Base-by-base conservation (phyloP, 2,888 invertebrate genomes). In the Euproctis similis region DNA sequence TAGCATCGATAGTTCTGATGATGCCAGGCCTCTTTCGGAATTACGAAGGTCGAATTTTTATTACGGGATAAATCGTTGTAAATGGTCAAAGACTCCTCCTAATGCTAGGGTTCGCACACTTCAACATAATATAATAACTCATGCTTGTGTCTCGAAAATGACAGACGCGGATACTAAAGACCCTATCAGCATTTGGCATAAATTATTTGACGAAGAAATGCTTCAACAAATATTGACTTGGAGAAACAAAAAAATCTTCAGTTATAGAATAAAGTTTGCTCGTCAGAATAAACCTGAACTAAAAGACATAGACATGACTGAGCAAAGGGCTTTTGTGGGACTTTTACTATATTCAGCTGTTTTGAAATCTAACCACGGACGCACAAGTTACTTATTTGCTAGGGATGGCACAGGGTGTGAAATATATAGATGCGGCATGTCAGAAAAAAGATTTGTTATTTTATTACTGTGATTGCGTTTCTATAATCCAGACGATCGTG, bases 391-490 rank as follows among this genome's bases (percentile, higher is more conserved):
- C 13, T 22, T 35, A 24, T 43, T 39, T 29, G 43, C 38, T 20
- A 30, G 16, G n/a, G 42, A 49, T 38, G 43, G 50, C 8, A 47
- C 45, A 19, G 46, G 42, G 25, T 26, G 39, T 26, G 46, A 47
- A 24, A 47, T 46, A 34, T 47, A 44, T 26, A 41, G 38, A 25
- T 42, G 39, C 18, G 7, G 14, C 2, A 46, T 46, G 40, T 46
- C 45, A 25, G 34, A 39, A 30, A 34, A 17, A 11, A 36, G 39
- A 38, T 48, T 43, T 39, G 6, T 26, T 1, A 5, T 29, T 12
- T 16, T 33, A n/a, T 8, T 33, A 13, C 9, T 8, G 4, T 23
- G 22, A 9, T 4, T 33, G 5, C 34, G 29, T 7, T 34, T 34
- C 2, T 29, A 30, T 8, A 27, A 34, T 8, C 30, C 25, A 20